Base-by-base conservation (phyloP, 2,113 vertebrate species). In the Dromaius novaehollandiae region DNA sequence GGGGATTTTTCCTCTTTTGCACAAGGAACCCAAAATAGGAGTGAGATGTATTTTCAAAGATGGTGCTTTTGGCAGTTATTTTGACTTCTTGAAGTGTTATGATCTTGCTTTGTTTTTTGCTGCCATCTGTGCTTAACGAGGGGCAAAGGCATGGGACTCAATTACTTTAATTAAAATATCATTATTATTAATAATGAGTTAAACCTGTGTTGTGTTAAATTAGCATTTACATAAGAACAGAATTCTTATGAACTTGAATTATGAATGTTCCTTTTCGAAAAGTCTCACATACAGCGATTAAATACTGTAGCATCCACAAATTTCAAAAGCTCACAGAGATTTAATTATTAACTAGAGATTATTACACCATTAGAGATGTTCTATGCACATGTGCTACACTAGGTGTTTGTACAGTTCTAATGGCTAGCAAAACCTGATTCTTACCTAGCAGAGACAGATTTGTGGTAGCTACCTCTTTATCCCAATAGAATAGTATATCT, bases 271-370 rank as follows among this genome's bases (percentile, higher is more conserved):
- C 21, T 82, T 56, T 79, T 91, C 44, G 38, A 60, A 40, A 76
- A 83, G 34, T 6, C 60, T 88, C 83, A 75, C 2, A 5, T 40
- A 74, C 86, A 69, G 38, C 38, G 38, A 38, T 38, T 38, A 38
- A 38, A 38, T 38, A 38, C 32, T 73, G 66, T 24, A 89, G 30
- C 44, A 87, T 71, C 44, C 58, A 58, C 34, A 82, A 73, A 89
- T 82, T 91, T 76, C 69, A 89, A 69, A 66, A 91, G 24, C 60
- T 88, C 53, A 40, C 48, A 20, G 38, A 79, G 16, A 93, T 88
- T 76, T 96, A 96, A 94, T 94, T 65, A 95, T 95, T 96, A 97
- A 96, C 91, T 56, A 82, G 42, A 82, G 25, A 91, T 89, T 95
- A 89, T 91, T 92, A 91, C 22, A 82, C 66, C 66, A 66, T 89